Conservation (phyloP, 2,888 invertebrate species). For the Liposcelis brunnea region DNA sequence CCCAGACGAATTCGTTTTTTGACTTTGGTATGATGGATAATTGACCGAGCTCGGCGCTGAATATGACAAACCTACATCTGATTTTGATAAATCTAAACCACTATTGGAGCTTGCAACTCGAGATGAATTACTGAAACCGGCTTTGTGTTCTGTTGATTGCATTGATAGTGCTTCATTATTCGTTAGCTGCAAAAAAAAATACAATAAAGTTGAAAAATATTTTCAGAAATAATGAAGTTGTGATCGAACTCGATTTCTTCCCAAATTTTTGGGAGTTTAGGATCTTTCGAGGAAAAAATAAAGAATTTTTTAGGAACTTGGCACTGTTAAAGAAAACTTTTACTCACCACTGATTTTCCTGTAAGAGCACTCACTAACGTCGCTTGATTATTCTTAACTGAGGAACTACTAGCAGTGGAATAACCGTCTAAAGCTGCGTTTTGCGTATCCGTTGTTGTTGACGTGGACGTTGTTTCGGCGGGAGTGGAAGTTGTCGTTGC, state of each 20-base stretch:
- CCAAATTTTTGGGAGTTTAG: too few relatives aligned
- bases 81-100: slow-evolving; percentile 22
- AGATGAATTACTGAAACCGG: slow-evolving; percentile 24
- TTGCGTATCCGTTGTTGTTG: slow-evolving; percentile 23
- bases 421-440: slow-evolving; percentile 30
- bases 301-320: not conserved
- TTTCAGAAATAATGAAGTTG: too few relatives aligned
- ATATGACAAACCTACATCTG: slow-evolving; percentile 20
- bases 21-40: slow-evolving; percentile 22
- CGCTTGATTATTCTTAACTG: not conserved
- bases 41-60: slow-evolving; percentile 16
- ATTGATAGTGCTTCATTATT: slow-evolving; percentile 26
- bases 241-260: too few relatives aligned
- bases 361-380: slow-evolving; percentile 23
- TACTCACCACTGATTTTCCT: slow-evolving; percentile 18
- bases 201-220: not conserved
- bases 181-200: slow-evolving; percentile 22
- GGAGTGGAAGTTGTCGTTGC: slow-evolving; percentile 30
- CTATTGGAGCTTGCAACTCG: slow-evolving; percentile 25
- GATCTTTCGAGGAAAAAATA: too few relatives aligned
- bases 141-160: slow-evolving; percentile 26
- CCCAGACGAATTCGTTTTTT: slow-evolving; percentile 21
- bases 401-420: slow-evolving; percentile 16
- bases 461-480: slow-evolving; percentile 21
- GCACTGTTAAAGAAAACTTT: slow-evolving; percentile 5